Evolutionary conservation across 2,888 invertebrate genomes (phyloP).

Genomic region (Limnephilus lunatus): DNA sequence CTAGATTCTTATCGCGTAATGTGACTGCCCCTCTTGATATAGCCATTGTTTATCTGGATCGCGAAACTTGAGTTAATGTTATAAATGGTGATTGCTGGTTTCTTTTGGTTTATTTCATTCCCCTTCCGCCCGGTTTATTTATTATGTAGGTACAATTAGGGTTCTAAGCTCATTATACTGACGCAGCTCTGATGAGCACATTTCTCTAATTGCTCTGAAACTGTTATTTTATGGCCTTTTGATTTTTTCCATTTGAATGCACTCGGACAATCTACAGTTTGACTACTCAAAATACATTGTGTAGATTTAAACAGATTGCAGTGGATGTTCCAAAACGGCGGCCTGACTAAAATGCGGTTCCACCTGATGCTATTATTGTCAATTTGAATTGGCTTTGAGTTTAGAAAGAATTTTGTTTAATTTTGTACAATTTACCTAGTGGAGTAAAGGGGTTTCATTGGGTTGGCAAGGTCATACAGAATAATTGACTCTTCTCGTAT

Average conservation of each 20-base stretch:
- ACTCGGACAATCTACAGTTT: neutral
- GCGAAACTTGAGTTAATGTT: neutral
- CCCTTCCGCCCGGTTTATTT: neutral
- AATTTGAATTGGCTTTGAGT: neutral
- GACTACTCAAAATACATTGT: neutral
- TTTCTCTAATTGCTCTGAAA: neutral
- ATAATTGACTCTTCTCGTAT: no score
- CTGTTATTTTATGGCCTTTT: neutral
- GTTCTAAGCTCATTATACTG: neutral
- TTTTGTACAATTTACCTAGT: neutral
- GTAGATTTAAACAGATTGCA: neutral
- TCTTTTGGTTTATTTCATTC: neutral
- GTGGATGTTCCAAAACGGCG: neutral
- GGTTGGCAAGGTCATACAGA: neutral
- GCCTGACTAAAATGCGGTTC: neutral
- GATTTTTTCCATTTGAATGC: neutral
- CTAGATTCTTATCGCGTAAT: neutral
- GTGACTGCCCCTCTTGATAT: neutral
- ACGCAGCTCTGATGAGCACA: neutral
- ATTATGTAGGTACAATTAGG: neutral
- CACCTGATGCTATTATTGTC: neutral
- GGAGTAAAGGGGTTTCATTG: neutral
- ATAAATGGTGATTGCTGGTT: neutral
- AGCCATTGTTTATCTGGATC: neutral
- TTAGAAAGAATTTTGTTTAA: neutral